Conservation (phyloP, 2,888 invertebrate species). For the Sminthurides aquaticus region DNA sequence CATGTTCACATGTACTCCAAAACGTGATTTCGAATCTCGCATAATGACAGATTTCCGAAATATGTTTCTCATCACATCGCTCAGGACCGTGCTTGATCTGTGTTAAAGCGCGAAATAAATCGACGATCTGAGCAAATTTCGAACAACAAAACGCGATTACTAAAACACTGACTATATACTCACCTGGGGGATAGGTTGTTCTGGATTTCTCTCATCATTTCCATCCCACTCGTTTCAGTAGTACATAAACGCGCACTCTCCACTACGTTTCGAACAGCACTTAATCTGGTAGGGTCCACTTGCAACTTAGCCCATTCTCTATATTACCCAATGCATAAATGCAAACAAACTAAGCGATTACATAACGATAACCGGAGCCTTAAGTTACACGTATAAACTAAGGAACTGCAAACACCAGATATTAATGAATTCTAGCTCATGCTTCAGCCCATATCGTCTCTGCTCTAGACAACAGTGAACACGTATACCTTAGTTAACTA, state of each 20-base stretch:
- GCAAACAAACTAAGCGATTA: background rate
- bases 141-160: background rate
- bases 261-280: slow-evolving; percentile 32
- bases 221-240: slow-evolving; percentile 26
- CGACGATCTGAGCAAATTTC: background rate
- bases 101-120: no score
- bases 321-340: no score
- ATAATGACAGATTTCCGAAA: slow-evolving; percentile 13
- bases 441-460: no score
- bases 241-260: slow-evolving; percentile 38
- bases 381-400: background rate
- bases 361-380: background rate
- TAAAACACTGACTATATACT: background rate
- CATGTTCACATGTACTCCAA: slow-evolving; percentile 19
- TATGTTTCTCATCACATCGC: slow-evolving; percentile 14
- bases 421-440: no score
- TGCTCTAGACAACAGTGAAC: no score
- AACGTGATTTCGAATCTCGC: slow-evolving; percentile 6
- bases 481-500: no score
- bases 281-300: slow-evolving; percentile 27
- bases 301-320: slow-evolving; percentile 42
- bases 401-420: background rate
- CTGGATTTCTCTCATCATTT: slow-evolving; percentile 26
- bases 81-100: slow-evolving; percentile 12
- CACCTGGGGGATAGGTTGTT: slow-evolving; percentile 16